phyloP scores from a whole-genome alignment of 2,888 invertebrate genomes.

The Merodon equestris region DNA sequence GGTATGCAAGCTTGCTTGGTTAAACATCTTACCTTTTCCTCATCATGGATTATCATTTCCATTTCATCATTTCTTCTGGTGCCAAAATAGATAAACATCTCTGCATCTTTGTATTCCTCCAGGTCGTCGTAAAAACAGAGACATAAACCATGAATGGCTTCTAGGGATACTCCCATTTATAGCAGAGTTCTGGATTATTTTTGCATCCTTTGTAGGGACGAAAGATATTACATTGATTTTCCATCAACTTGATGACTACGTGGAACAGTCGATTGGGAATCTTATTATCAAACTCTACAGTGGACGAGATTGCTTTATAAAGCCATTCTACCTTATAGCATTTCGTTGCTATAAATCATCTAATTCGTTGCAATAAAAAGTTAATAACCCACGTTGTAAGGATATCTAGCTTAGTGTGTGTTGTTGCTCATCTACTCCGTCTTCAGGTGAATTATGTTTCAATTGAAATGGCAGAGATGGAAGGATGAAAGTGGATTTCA shows the following conservation, averaged over 20 bases:
- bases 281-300: constrained; percentile 11
- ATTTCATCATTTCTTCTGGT: too few relatives aligned
- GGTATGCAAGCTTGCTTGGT: too few relatives aligned
- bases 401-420: constrained; percentile 10
- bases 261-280: constrained; percentile 17
- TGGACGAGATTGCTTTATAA: constrained; percentile 27
- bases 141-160: constrained; percentile 21
- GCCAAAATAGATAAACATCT: too few relatives aligned
- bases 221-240: constrained; percentile 10
- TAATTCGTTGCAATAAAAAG: constrained; percentile 49
- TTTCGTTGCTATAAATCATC: constrained; percentile 29
- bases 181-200: constrained; percentile 45
- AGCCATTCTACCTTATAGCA: constrained; percentile 11
- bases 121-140: constrained; percentile 15
- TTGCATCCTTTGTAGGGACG: constrained; percentile 43
- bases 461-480: constrained; percentile 43
- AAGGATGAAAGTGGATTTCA: constrained; percentile 7
- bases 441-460: constrained; percentile 44
- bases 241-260: neutral
- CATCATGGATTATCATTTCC: too few relatives aligned
- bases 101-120: too few relatives aligned
- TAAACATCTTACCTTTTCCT: neutral
- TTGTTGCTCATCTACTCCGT: neutral
- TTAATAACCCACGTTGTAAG: constrained; percentile 53
- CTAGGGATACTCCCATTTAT: constrained; percentile 11